Evolutionary conservation across 2,113 vertebrate species (phyloP).

Genomic region (Tachysurus fulvidraco): DNA sequence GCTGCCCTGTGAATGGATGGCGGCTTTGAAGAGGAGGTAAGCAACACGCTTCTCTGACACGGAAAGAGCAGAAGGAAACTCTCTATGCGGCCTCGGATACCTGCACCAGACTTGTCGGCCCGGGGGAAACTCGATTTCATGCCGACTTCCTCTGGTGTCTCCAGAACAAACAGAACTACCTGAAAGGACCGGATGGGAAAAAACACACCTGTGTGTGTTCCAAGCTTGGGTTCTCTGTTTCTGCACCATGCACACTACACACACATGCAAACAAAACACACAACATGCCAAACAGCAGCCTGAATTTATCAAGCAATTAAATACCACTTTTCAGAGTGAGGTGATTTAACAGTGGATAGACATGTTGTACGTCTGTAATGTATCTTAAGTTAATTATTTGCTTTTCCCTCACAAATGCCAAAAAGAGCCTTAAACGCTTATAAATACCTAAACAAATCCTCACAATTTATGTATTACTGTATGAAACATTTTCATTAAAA

Average conservation of each 20-base stretch:
- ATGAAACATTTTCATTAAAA: no score
- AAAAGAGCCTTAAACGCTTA: not conserved
- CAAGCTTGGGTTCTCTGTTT: slow-evolving; percentile 1
- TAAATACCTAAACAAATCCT: not conserved
- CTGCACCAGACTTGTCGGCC: slow-evolving; percentile 67
- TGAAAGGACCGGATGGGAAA: slow-evolving; percentile 69
- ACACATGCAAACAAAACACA: slow-evolving; percentile 29
- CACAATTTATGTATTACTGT: not conserved
- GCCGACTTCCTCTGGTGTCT: slow-evolving; percentile 70
- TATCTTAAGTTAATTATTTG: not conserved
- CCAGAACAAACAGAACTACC: slow-evolving; percentile 74
- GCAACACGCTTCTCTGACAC: slow-evolving; percentile 61
- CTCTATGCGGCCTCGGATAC: slow-evolving; percentile 66
- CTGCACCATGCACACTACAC: not conserved
- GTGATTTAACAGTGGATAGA: not conserved
- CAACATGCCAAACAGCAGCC: not conserved
- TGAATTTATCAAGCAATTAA: slow-evolving; percentile 49
- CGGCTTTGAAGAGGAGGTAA: slow-evolving; percentile 56
- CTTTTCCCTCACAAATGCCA: not conserved
- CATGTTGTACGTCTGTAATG: not conserved
- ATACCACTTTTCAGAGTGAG: not conserved
- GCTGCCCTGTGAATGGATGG: slow-evolving; percentile 61
- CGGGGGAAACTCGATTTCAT: slow-evolving; percentile 74
- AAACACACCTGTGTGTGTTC: slow-evolving; percentile 72
- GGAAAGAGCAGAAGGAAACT: slow-evolving; percentile 55